Base-by-base conservation (phyloP, 2,888 invertebrate species). In the Notodonta dromedarius region DNA sequence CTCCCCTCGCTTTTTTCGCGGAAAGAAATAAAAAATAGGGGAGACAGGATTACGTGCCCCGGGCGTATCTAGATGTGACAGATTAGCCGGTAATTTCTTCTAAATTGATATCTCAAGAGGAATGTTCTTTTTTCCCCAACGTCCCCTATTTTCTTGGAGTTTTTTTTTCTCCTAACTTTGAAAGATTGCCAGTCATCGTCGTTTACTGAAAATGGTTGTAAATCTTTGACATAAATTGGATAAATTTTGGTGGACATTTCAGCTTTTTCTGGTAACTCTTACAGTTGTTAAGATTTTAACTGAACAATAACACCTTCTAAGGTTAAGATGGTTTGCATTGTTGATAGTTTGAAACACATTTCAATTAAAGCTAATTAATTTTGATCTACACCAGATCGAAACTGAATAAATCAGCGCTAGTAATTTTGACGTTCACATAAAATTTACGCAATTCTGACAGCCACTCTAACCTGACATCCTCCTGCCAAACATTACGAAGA, bases 41-140 rank as follows among this genome's bases (percentile, higher is more conserved):
- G 88, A 87, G 86, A 84, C 83, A 80, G 78, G 83, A 88, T 89
- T 86, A 86, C 81, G 69, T 76, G 83, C 89, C 86, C 80, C 85
- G 71, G 83, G 90, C 87, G 86, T 80, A 83, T 84, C 82, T 86
- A 83, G 84, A 90, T 91, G 92, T 92, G 93, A 93, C 93, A 93
- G 93, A 93, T 93, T 93, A 93, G 85, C 84, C 84, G 79, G 91
- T 93, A 92, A 93, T 93, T 90, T 89, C 86, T 79, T 76, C 87
- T 82, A 92, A 93, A 93, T 93, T 91, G 93, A 92, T 93, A 93
- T 92, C 91, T 90, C 88, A 83, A 88, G 88, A 83, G 88, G 80
- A 79, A 78, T 78, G 76, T 71, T 65, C 69, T 79, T 83, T 85
- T 85, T 82, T 78, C 71, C 76, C 78, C 52, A 4, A 63, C 42